Conservation (phyloP, 2,113 vertebrate species). For the Oreotrochilus melanogaster region DNA sequence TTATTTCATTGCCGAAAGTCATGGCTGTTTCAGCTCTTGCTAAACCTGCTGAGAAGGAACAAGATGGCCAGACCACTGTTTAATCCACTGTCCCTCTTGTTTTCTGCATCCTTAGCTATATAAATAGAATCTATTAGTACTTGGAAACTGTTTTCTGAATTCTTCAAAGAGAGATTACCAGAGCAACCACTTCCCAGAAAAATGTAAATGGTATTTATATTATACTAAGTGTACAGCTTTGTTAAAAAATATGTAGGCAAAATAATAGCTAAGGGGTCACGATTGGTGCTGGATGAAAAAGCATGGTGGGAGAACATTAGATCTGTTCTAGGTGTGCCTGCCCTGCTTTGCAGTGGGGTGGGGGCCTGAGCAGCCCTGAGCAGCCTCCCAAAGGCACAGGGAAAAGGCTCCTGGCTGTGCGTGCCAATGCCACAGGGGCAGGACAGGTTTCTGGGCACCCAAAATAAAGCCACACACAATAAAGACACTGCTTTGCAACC, state of each 20-base stretch:
- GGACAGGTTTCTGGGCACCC: background rate
- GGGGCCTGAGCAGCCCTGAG: no score
- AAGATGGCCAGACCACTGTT: rapidly evolving
- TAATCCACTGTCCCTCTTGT: background rate
- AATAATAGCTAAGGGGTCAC: no score
- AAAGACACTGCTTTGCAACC: rapidly evolving
- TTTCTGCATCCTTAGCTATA: background rate
- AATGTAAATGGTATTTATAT: background rate
- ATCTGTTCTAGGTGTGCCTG: rapidly evolving
- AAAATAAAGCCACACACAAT: rapidly evolving
- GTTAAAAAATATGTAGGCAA: background rate
- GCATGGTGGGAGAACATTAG: rapidly evolving
- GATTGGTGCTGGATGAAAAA: background rate
- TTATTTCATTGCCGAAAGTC: background rate
- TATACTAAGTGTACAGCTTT: background rate
- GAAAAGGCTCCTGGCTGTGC: background rate
- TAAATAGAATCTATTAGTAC: background rate
- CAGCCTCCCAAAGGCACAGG: background rate
- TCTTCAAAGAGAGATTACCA: background rate
- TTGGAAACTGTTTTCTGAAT: background rate
- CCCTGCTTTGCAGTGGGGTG: background rate
- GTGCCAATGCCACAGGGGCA: no score
- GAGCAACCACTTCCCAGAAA: background rate
- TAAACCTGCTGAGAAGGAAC: background rate
- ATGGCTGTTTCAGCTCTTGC: background rate